phyloP scores from a whole-genome alignment of 2,888 invertebrate species.

The Drosophila paranaensis region DNA sequence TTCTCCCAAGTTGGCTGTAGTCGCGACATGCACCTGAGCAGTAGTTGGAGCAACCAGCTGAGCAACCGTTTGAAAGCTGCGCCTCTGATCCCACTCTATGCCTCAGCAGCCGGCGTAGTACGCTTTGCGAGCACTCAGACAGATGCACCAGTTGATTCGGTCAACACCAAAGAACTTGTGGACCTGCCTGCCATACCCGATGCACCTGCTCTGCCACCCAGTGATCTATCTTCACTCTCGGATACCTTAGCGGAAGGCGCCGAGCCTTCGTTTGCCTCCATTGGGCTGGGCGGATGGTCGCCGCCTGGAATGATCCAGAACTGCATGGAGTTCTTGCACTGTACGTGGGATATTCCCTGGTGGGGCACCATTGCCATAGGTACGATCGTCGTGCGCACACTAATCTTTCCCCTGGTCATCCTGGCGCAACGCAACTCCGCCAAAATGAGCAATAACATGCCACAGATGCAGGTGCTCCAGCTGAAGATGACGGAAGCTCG shows the following conservation, averaged over 20 bases:
- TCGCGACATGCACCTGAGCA: constrained; percentile 71
- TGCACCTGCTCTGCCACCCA: constrained; percentile 69
- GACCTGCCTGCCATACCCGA: constrained; percentile 80
- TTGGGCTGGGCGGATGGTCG: constrained; percentile 93
- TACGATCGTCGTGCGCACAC: constrained; percentile 90
- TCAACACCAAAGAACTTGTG: constrained; percentile 48
- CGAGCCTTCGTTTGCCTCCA: constrained; percentile 91
- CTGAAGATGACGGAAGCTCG: constrained; percentile 94
- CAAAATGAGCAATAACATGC: constrained; percentile 93
- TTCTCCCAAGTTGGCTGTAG: constrained; percentile 25
- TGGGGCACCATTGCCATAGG: constrained; percentile 94
- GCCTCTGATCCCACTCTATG: constrained; percentile 28
- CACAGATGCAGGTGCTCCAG: constrained; percentile 93
- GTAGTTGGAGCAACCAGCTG: constrained; percentile 30
- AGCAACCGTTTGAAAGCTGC: background rate
- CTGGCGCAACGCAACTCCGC: constrained; percentile 92
- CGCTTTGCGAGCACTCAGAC: constrained; percentile 74
- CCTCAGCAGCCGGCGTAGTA: constrained; percentile 37
- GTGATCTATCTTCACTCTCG: background rate
- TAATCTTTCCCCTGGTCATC: constrained; percentile 94
- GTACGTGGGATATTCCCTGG: constrained; percentile 94
- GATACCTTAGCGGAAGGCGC: constrained; percentile 82
- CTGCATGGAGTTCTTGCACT: constrained; percentile 93
- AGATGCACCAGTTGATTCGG: constrained; percentile 17
- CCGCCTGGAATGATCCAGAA: constrained; percentile 94